Conservation (phyloP, 2,888 invertebrate species). For the Drosophila macrospina region DNA sequence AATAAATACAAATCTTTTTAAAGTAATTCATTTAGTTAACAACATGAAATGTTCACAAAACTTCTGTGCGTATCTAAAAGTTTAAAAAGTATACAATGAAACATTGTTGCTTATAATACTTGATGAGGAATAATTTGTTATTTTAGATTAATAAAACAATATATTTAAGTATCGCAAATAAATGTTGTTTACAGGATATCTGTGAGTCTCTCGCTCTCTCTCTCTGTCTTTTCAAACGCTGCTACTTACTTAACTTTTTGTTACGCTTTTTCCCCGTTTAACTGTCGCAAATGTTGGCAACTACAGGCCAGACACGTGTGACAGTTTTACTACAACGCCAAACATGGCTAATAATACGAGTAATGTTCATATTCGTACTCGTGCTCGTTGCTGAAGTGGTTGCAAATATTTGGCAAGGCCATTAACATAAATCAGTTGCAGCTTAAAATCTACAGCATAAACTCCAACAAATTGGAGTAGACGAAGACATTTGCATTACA, state of each 20-base stretch:
- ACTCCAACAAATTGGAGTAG: constrained; percentile 26
- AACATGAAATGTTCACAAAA: too few species aligned
- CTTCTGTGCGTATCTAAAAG: too few species aligned
- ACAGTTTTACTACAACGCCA: constrained; percentile 69
- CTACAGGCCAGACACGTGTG: constrained; percentile 70
- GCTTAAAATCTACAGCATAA: constrained; percentile 44
- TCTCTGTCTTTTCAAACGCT: too few species aligned
- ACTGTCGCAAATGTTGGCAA: constrained; percentile 51
- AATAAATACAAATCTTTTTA: too few species aligned
- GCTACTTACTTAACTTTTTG: constrained; percentile 5
- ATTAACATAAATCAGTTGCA: constrained; percentile 72
- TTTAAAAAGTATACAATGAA: too few species aligned
- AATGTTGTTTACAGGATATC: constrained; percentile 5
- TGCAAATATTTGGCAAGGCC: constrained; percentile 69
- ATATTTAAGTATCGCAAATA: too few species aligned
- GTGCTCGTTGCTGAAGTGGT: constrained; percentile 51
- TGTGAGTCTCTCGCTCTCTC: background rate
- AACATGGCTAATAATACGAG: constrained; percentile 70
- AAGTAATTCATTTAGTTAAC: too few species aligned
- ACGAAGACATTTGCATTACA: constrained; percentile 45
- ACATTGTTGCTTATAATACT: too few species aligned
- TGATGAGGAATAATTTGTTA: too few species aligned
- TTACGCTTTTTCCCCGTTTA: constrained; percentile 35
- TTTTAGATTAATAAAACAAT: too few species aligned
- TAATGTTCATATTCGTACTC: constrained; percentile 50